These are phyloP conservation scores for Linnaemya vulpina DNA, from an alignment of 2,888 invertebrate species.

Conservation along the genomic window DNA sequence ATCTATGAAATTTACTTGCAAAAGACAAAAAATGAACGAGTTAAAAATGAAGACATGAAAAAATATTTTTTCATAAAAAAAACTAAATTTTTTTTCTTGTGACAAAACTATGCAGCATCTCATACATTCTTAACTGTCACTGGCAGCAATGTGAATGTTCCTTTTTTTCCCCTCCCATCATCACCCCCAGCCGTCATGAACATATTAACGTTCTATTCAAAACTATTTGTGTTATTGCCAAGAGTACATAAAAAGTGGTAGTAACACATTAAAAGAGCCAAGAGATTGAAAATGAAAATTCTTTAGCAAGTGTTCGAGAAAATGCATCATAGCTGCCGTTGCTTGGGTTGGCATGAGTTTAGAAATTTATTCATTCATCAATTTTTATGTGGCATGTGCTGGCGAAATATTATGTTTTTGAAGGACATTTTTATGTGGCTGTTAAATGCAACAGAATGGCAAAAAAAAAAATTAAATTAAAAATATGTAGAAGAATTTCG, in stretches of 20 bases:
- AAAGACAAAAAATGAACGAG: conserved; percentile 57
- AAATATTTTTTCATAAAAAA: conserved; percentile 42
- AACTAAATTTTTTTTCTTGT: conserved; percentile 8
- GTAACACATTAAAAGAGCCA: background rate
- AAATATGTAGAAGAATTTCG: background rate
- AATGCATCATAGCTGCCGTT: conserved; percentile 26
- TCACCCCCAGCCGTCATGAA: too few relatives aligned
- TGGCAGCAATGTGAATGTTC: conserved; percentile 20
- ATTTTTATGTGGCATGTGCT: conserved; percentile 43
- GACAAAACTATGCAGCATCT: conserved; percentile 47
- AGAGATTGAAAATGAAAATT: background rate
- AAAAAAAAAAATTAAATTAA: background rate
- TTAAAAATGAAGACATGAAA: conserved; percentile 65
- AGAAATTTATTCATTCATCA: conserved; percentile 61
- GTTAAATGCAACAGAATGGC: background rate
- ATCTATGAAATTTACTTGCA: conserved; percentile 64
- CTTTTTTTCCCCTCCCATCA: background rate
- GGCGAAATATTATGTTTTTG: background rate
- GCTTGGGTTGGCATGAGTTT: conserved; percentile 7
- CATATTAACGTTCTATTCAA: too few relatives aligned
- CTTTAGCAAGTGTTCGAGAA: conserved; percentile 24
- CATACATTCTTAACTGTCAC: conserved; percentile 59
- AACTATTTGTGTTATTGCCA: too few relatives aligned
- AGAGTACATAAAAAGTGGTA: background rate
- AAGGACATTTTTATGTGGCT: conserved; percentile 30